Percentiles rank a stretch among this genome's conserved stretches.
Conservation (phyloP, 2,113 vertebrate genomes). For the Thoracochromis brauschi region DNA sequence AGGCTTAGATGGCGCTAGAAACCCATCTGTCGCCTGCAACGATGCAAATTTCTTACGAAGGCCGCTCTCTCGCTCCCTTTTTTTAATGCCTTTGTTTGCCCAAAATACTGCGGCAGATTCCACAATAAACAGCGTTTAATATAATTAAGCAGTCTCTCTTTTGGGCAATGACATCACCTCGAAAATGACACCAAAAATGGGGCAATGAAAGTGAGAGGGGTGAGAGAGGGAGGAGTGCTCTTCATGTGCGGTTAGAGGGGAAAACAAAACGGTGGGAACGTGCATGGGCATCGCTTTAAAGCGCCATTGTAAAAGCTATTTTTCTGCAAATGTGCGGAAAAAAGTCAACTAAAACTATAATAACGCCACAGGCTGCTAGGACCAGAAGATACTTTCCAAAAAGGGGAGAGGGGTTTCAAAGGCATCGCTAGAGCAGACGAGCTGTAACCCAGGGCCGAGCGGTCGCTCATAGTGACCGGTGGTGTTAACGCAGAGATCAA, state of each 20-base stretch:
- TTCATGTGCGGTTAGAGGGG: slow-evolving; percentile 30
- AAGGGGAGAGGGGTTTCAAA: slow-evolving; percentile 8
- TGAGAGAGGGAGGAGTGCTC: slow-evolving; percentile 16
- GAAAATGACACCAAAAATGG: slow-evolving; percentile 50
- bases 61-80: neutral
- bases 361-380: neutral
- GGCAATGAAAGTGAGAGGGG: slow-evolving; percentile 51
- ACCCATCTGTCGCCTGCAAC: neutral
- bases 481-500: neutral
- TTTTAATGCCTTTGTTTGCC: slow-evolving; percentile 58
- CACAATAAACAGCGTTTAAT: slow-evolving; percentile 51
- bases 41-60: slow-evolving; percentile 29
- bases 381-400: slow-evolving; percentile 15
- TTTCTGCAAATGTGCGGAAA: slow-evolving; percentile 24
- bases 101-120: slow-evolving; percentile 40
- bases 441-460: neutral
- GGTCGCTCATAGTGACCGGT: neutral
- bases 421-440: neutral
- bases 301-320: slow-evolving; percentile 27
- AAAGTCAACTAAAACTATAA: slow-evolving; percentile 37
- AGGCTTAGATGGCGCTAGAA: neutral
- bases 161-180: slow-evolving; percentile 45
- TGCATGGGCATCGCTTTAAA: slow-evolving; percentile 24
- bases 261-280: slow-evolving; percentile 35
- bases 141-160: slow-evolving; percentile 37